Conservation (phyloP, 2,888 invertebrate species). For the Gymnosoma rotundatum region DNA sequence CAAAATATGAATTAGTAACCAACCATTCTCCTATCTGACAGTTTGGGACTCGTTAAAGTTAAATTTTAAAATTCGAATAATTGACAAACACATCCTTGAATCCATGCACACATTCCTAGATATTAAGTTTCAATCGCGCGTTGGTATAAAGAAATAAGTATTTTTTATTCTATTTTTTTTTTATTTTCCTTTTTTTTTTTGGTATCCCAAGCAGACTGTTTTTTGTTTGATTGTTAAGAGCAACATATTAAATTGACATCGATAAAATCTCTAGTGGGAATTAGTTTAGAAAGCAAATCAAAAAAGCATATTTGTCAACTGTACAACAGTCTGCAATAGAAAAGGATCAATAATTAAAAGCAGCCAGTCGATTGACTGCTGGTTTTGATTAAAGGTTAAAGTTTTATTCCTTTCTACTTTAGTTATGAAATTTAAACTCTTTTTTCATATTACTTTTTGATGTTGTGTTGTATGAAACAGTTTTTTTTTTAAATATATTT, state of each 20-base stretch:
- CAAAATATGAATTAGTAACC: no score
- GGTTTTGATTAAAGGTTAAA: conserved; percentile 25
- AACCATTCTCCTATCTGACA: no score
- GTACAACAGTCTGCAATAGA: neutral
- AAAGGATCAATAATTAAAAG: conserved; percentile 7
- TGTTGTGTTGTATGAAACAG: neutral
- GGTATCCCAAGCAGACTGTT: conserved; percentile 1
- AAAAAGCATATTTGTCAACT: neutral
- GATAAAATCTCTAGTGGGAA: conserved; percentile 52
- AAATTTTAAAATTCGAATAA: no score
- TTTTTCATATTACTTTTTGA: conserved; percentile 28
- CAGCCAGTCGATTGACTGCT: conserved; percentile 1
- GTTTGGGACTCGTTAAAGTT: no score
- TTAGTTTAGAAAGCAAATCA: conserved; percentile 5
- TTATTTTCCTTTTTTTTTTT: neutral
- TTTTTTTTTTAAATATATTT: conserved; percentile 5
- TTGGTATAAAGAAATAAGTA: neutral
- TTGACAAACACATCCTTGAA: no score
- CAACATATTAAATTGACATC: conserved; percentile 51
- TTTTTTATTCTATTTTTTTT: neutral
- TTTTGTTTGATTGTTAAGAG: conserved; percentile 39
- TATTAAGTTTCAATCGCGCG: neutral
- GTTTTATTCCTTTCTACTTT: neutral
- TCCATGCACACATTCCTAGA: no score
- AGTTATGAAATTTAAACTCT: conserved; percentile 5